These are phyloP conservation scores for Semotilus atromaculatus DNA, from an alignment of 2,797 vertebrate genomes.

Conservation along the genomic window DNA sequence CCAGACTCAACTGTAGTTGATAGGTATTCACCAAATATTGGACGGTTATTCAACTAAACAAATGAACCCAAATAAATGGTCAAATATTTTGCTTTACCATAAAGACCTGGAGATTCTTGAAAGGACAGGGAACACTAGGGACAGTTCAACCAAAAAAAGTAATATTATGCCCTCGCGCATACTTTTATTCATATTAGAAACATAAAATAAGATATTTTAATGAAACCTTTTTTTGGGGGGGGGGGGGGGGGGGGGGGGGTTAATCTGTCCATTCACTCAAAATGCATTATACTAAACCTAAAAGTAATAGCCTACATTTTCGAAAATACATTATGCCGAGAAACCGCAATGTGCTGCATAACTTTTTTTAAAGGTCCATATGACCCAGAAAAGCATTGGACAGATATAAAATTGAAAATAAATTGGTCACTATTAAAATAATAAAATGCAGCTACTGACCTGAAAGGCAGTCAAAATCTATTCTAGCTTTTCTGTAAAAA, in stretches of 20 bases:
- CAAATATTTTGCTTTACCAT: not conserved
- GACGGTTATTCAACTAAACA: not conserved
- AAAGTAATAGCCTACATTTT: not conserved
- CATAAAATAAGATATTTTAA: too few species aligned
- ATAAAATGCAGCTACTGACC: not conserved
- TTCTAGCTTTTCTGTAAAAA: not conserved
- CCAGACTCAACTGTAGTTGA: not conserved
- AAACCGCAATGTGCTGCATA: not conserved
- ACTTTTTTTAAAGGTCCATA: not conserved
- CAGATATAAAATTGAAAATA: not conserved
- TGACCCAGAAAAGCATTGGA: not conserved
- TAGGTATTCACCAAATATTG: not conserved
- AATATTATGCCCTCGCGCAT: not conserved
- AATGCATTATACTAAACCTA: too few species aligned
- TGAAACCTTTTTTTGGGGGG: too few species aligned
- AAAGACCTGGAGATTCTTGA: not conserved
- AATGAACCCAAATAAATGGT: not conserved
- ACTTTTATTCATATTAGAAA: too few species aligned
- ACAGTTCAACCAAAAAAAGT: too few species aligned
- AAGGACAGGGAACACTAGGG: not conserved
- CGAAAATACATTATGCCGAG: not conserved
- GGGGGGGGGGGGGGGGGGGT: too few species aligned
- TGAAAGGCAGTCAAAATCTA: not conserved
- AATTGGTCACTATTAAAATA: not conserved
- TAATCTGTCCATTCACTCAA: too few species aligned